Percentiles rank a stretch among this genome's conserved stretches.
Evolutionary conservation across 2,888 invertebrate species (phyloP).

Genomic region (Eueremaeus valkanovi): DNA sequence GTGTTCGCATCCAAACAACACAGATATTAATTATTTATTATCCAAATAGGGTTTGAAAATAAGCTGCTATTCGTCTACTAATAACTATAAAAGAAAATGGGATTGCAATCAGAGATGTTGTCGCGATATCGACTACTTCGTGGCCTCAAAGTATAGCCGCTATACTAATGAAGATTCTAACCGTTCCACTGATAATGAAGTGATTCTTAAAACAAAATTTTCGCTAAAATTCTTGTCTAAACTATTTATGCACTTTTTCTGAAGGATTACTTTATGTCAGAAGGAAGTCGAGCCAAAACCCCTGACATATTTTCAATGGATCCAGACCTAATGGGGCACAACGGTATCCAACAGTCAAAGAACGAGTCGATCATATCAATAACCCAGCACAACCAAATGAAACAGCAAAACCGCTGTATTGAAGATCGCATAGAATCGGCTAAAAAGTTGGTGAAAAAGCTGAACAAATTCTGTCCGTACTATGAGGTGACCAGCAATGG

Average conservation of each 20-base stretch:
- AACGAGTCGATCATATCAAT: background rate
- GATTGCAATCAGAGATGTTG: slow-evolving; percentile 15
- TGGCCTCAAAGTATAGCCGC: slow-evolving; percentile 23
- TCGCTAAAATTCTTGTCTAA: no score
- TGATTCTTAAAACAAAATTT: no score
- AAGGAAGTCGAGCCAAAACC: background rate
- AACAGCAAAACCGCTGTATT: slow-evolving; percentile 32
- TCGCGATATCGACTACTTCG: slow-evolving; percentile 11
- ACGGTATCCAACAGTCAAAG: background rate
- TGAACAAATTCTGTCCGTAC: slow-evolving; percentile 37
- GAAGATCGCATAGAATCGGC: slow-evolving; percentile 40
- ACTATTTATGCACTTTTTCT: no score
- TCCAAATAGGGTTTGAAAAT: slow-evolving; percentile 40
- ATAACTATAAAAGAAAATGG: slow-evolving; percentile 4
- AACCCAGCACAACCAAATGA: background rate
- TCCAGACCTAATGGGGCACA: background rate
- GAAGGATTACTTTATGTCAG: background rate
- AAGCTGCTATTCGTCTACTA: slow-evolving; percentile 37
- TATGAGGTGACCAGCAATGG: slow-evolving; percentile 36
- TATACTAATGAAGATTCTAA: background rate
- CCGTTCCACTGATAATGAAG: slow-evolving; percentile 6
- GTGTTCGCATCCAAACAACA: no score
- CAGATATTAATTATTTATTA: no score
- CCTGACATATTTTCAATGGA: background rate
- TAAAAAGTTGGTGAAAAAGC: slow-evolving; percentile 38